Percentiles rank a stretch among this genome's conserved stretches.
Evolutionary conservation across 2,113 vertebrate genomes (phyloP).

Genomic region (Noturus placidus): DNA sequence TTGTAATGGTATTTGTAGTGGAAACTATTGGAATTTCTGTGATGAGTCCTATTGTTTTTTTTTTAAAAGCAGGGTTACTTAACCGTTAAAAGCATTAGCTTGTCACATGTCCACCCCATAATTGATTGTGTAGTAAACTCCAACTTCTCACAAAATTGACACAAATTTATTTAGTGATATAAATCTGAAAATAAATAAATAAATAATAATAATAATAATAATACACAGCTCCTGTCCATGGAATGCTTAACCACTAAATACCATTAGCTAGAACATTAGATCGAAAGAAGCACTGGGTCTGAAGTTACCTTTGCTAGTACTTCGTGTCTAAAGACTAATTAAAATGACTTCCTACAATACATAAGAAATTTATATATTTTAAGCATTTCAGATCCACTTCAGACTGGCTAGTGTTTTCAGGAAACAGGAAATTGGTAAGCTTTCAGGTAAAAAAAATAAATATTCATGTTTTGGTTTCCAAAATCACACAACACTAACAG

Average conservation of each 20-base stretch:
- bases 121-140: not conserved
- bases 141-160: not conserved
- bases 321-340: not conserved
- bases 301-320: not conserved
- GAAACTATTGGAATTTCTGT: too few species aligned
- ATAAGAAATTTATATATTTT: not conserved
- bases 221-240: not conserved
- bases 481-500: not conserved
- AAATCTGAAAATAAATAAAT: too few species aligned
- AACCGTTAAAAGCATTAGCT: not conserved
- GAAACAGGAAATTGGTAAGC: not conserved
- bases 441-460: not conserved
- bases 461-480: not conserved
- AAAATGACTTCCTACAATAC: not conserved
- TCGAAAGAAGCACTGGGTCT: not conserved
- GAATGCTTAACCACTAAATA: not conserved
- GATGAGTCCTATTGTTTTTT: too few species aligned
- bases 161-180: not conserved
- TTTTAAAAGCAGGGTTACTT: too few species aligned
- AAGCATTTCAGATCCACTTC: not conserved
- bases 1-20: too few species aligned
- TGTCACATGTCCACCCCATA: too few species aligned
- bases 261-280: not conserved
- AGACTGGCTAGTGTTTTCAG: not conserved
- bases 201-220: too few species aligned